Base-by-base conservation (phyloP, 2,113 vertebrate genomes). In the Rhabdomys dilectus region DNA sequence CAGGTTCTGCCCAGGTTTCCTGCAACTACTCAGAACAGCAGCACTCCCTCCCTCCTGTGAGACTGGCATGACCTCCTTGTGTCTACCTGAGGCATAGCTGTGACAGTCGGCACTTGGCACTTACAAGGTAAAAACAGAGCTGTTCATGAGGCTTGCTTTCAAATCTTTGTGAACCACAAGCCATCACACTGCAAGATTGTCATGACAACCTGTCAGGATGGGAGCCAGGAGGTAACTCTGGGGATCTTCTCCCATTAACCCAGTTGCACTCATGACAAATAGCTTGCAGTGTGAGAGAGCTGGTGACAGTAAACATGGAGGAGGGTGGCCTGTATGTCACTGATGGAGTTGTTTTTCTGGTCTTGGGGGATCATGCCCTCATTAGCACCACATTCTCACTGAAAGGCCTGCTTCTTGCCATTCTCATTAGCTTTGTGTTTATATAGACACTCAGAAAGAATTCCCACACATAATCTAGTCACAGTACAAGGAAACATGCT, bases 401-500 rank as follows among this genome's bases (percentile, higher is more conserved):
- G 29, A 91, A 91, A 80, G n/a, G 45, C 36, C 90, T 17, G 64
- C 12, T 36, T 73, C 76, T 0, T 45, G 36, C 36, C 39, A 21
- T 36, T 31, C 62, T 45, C 56, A 91, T 94, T 85, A n/a, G 76
- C 73, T 78, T 76, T 95, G 45, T 45, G 34, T 92, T 91, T 56
- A 82, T 22, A 92, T 66, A 90, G n/a, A 92, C 66, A 64, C 51
- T 89, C 58, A 66, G 48, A 92, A 94, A 88, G 64, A 77, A 60
- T 75, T 58, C 56, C 93, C 91, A 64, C 70, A 89, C 58, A 94
- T 91, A 88, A 58, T 88, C 51, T 88, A 60, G 92, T 81, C 88
- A 89, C 45, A 76, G n/a, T 77, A 85, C 73, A 89, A 95, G 95
- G 78, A 88, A 89, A 93, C 72, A 86, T 12, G 36, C 42, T 92